Base-by-base conservation (phyloP, 92 coral and sea anemone species). In the Palythoa grandiflora region DNA sequence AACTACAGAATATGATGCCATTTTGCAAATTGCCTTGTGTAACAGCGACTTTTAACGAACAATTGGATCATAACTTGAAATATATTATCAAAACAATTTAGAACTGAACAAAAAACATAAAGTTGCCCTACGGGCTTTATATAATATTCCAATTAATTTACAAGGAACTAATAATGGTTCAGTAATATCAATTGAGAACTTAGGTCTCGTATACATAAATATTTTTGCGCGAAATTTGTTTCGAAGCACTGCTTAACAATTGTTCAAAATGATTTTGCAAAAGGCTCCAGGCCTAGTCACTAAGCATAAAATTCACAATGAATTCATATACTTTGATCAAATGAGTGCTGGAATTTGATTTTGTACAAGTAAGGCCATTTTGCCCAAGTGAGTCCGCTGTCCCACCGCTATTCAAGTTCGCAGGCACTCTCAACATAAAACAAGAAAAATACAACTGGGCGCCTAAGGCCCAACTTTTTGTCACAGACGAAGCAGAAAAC, bases 131-230 rank as follows among this genome's bases (percentile, higher is more conserved):
- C 9, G 70, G 70, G 20, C 70, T 59, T 59, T 2, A 59, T 14
- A 59, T 20, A 59, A 14, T 6, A 59, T 20, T 59, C n/a, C 20
- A 59, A 15, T 59, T 59, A 12, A 15, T 15, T 59, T 12, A 14
- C 14, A 59, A 59, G 17, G 17, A 59, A 59, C 14, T 47, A 38
- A 6, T 74, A 73, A 9, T 21, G 38, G 20, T 52, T 35, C 66
- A 20, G 28, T n/a, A 37, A 21, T 54, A 17, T 53, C 68, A 77
- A 77, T 13, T 77, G 83, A 77, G 83, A 77, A 36, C 48, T 35
- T 36, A 13, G 3, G 44, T 77, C 68, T 77, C 83, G 63, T 77
- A 37, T 53, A 77, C 48, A 54, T 77, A 77, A 77, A 77, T 77
- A 77, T 5, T 12, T 48, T 54, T 47, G 53, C 35, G 68, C 28